Evolutionary conservation across 1,140 invertebrate species (phyloP), one percentile per base, ranked within the genome.

Genomic region (Aphis gossypii): DNA sequence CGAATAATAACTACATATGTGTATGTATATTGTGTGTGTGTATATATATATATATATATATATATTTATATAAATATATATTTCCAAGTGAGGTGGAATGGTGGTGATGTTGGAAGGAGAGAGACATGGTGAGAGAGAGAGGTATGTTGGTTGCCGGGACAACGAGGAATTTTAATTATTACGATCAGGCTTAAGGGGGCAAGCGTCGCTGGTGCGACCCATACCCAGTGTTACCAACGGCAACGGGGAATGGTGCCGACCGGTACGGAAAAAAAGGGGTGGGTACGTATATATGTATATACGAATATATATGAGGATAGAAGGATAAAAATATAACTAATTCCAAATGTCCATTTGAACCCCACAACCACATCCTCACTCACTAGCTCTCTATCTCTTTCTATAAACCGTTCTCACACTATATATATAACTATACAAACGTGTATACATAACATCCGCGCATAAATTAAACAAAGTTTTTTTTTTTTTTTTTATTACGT

Each of bases 131-230:
- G 89, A 30, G 54, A 60, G 51, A 60, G 54, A 90, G 88, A 60
- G 38, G 89, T 90, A 30, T 68, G 89, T 60, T 68, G 89, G 89
- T 90, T 90, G 89, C 89, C 89, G 25, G 89, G 89, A 90, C 89
- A 90, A 90, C 89, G 89, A 90, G 89, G 89, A 90, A 90, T 90
- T 90, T 90, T 90, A 90, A 90, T 90, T 90, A 90, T 90, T 90
- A 90, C 89, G 89, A 90, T 68, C 89, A 38, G 56, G 89, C 89
- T 90, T 90, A 90, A 90, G 56, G 89, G 89, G 89, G 89, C 89
- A 90, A 90, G 89, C 89, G 21, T 60, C 54, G 89, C 89, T 90
- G 54, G 89, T 68, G 89, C 89, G 56, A 68, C 89, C 89, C 89
- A 60, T 68, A 68, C 54, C 54, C 89, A 90, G 89, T 90, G 89